These are phyloP conservation scores for Protonemura montana DNA, from an alignment of 2,888 invertebrate species.

Conservation along the genomic window DNA sequence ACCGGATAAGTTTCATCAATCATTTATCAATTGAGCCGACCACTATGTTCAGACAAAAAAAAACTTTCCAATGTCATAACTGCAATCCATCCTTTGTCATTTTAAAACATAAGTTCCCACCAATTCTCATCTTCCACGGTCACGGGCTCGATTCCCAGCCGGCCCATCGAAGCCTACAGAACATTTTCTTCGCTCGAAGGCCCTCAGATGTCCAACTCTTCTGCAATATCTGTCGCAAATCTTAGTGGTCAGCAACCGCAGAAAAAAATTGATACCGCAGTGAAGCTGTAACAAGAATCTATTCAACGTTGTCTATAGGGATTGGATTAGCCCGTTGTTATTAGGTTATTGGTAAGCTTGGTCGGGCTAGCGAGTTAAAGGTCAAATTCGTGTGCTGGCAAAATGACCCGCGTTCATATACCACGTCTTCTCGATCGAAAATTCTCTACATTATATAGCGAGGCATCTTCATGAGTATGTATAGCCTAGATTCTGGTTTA, in stretches of 20 bases:
- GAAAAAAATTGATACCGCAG: neutral
- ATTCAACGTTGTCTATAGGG: neutral
- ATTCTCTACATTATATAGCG: neutral
- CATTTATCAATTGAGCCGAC: neutral
- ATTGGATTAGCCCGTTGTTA: neutral
- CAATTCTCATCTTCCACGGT: neutral
- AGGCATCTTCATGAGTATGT: neutral
- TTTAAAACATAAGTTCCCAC: neutral
- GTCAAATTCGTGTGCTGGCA: neutral
- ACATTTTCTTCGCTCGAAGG: neutral
- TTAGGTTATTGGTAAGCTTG: constrained; percentile 14
- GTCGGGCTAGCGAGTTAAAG: neutral
- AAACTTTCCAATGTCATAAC: neutral
- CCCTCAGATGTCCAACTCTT: neutral
- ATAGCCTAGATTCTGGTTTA: constrained; percentile 1
- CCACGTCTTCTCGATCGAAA: neutral
- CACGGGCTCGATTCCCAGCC: neutral
- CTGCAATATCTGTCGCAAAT: neutral
- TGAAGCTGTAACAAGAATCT: neutral
- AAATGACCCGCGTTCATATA: neutral
- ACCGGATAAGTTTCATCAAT: neutral
- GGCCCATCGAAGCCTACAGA: neutral
- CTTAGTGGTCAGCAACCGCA: neutral
- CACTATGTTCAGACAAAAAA: neutral
- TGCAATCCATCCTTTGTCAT: constrained; percentile 12